phyloP scores from a whole-genome alignment of 2,797 vertebrate genomes.

The Acipenser oxyrinchus region DNA sequence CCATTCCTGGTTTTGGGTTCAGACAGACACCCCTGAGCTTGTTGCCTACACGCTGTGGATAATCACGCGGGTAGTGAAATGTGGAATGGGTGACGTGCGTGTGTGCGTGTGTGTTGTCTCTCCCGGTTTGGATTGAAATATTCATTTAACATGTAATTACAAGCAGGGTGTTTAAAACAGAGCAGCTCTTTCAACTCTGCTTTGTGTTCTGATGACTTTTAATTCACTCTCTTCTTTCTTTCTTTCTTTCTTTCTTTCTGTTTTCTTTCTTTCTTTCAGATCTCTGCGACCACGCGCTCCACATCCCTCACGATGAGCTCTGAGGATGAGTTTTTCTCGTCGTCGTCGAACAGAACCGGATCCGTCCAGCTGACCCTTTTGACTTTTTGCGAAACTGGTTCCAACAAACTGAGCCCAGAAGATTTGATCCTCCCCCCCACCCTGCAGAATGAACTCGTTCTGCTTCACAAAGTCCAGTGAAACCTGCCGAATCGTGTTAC shows the following conservation, averaged over 20 bases:
- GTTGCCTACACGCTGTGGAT: neutral
- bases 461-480: too few relatives aligned
- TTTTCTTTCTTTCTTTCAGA: slow-evolving; percentile 56
- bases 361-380: too few relatives aligned
- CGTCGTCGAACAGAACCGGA: too few relatives aligned
- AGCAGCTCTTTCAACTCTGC: neutral
- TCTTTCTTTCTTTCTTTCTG: neutral
- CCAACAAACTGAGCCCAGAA: too few relatives aligned
- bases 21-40: neutral
- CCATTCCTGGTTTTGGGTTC: too few relatives aligned
- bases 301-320: slow-evolving; percentile 81
- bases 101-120: neutral
- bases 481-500: too few relatives aligned
- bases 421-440: too few relatives aligned
- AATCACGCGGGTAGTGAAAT: too few relatives aligned
- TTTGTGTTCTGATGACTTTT: neutral
- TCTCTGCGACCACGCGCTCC: slow-evolving; percentile 85
- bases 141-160: neutral
- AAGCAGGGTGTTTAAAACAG: neutral
- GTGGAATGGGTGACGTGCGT: too few relatives aligned
- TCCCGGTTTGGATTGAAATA: neutral
- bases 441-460: too few relatives aligned
- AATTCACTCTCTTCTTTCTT: neutral
- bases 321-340: slow-evolving; percentile 43
- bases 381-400: too few relatives aligned